Percentiles rank a stretch among this genome's conserved stretches.
Conservation (phyloP, 92 coral and sea anemone genomes). For the Pocillopora grandis region DNA sequence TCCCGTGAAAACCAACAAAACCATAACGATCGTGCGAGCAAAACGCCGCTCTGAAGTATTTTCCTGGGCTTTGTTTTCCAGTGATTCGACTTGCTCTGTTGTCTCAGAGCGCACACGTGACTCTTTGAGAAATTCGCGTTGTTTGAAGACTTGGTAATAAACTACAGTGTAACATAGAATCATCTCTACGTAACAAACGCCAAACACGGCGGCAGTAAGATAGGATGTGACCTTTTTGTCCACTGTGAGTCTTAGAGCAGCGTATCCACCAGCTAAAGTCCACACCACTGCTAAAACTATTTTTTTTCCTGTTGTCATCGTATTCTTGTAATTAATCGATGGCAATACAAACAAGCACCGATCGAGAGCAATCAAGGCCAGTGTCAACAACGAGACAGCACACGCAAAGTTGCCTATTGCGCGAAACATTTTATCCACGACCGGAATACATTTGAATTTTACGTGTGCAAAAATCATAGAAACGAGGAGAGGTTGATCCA, state of each 20-base stretch:
- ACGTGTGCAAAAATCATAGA: conserved; percentile 60
- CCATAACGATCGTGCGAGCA: conserved; percentile 75
- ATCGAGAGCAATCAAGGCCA: conserved; percentile 75
- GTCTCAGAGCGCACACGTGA: conserved; percentile 13
- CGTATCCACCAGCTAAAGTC: conserved; percentile 62
- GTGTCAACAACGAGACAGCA: conserved; percentile 64
- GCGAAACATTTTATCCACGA: conserved; percentile 64
- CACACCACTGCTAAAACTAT: conserved; percentile 49
- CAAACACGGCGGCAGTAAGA: conserved; percentile 64
- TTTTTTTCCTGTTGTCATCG: conserved; percentile 68
- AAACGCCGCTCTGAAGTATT: conserved; percentile 51
- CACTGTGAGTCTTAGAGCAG: conserved; percentile 63
- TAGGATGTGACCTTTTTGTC: conserved; percentile 70
- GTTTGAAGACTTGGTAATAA: conserved; percentile 49
- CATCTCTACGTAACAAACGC: conserved; percentile 58
- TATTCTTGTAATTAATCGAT: conserved; percentile 63
- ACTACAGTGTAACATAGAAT: conserved; percentile 67
- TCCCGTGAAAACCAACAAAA: conserved; percentile 68
- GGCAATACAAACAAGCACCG: conserved; percentile 69
- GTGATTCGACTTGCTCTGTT: conserved; percentile 3
- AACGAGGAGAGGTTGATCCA: conserved; percentile 77
- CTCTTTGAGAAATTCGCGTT: conserved; percentile 16
- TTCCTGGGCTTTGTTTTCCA: neutral
- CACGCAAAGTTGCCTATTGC: conserved; percentile 81
- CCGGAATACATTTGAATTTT: conserved; percentile 40